Evolutionary conservation across 1,140 invertebrate species (phyloP), one percentile per base, ranked within the genome.

Genomic region (Asbolus verrucosus): DNA sequence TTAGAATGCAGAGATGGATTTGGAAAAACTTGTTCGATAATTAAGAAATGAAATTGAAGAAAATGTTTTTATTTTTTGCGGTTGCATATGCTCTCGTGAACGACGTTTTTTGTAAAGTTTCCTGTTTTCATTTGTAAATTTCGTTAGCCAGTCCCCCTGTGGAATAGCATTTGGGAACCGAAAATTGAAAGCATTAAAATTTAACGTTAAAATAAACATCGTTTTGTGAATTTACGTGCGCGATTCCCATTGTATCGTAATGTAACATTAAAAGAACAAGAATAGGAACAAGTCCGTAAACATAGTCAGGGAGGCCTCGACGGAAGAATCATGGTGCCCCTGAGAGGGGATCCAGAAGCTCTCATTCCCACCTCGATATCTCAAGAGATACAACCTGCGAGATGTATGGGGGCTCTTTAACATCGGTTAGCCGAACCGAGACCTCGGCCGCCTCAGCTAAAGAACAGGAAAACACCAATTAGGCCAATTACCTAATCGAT

Each of bases 321-420:
- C 66, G 75, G 74, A 78, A 78, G 77, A 78, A 78, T 78, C 77
- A 78, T 78, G 71, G 75, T 60, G 77, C 77, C 77, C 77, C 43
- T 63, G 77, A 78, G 77, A 78, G 77, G 75, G 72, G 71, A 75
- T 69, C 73, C 59, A 60, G 73, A 43, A 65, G 69, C 73, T 72
- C 67, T 74, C 75, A 73, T 76, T 76, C 75, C 75, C 75, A 74
- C 75, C 72, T 71, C 75, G 43, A 69, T 69, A 76, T 76, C 75
- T 76, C 75, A 66, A 50, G 75, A 76, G 75, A 74, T 73, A 73
- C 66, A 71, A 71, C 69, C 67, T 68, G 70, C 63, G 69, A 78
- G 75, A 78, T 78, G 73, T 74, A 78, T 78, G 75, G 76, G 68
- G 73, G 70, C 73, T 76, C 75, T 78, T 77, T 78, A 78, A 78